Base-by-base conservation (phyloP, 2,113 vertebrate genomes). In the Pelvicachromis taeniatus region DNA sequence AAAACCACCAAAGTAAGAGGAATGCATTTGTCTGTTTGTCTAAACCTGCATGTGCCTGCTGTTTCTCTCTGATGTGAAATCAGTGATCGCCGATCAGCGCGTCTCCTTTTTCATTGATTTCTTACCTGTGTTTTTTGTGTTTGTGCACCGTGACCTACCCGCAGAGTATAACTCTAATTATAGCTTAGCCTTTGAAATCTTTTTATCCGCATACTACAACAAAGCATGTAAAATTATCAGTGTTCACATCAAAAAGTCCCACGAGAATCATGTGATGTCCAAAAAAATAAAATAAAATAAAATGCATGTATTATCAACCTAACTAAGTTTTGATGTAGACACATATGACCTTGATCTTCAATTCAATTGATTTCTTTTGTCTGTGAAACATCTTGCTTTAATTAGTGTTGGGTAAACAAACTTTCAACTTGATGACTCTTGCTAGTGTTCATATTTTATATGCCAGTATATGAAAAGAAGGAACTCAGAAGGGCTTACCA, bases 1-100 rank as follows among this genome's bases (percentile, higher is more conserved):
- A 99, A 99, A 97, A 99, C 99, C 80, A 99, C 98, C 65, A 99
- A 99, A 98, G 98, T 97, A 95, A 97, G 96, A 96, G 91, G 2
- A 29, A 77, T 13, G 16, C 19, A 8, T 61, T 14, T 26, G 3
- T 26, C 12, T 56, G 31, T 61, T 52, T 75, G 19, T 33, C 38
- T 33, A 33, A 58, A 42, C 35, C 21, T 78, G 14, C 14, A 23
- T 40, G 19, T 52, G 16, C 2, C 9, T 52, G 61, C 12, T 55
- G 16, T 42, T 40, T 17, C 6, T 70, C 52, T 55, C 8, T 14
- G 59, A 1, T n/a, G 12, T 73, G 16, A 31, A 68, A 21, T 61
- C 42, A 50, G 9, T 17, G 5, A 7, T 50, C 16, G 7, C 16
- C 12, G 68, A 50, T 50, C 42, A 75, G 5, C 4, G 7, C 14